Base-by-base conservation (phyloP, 2,888 invertebrate genomes). In the Branchipolynoe longqiensis region DNA sequence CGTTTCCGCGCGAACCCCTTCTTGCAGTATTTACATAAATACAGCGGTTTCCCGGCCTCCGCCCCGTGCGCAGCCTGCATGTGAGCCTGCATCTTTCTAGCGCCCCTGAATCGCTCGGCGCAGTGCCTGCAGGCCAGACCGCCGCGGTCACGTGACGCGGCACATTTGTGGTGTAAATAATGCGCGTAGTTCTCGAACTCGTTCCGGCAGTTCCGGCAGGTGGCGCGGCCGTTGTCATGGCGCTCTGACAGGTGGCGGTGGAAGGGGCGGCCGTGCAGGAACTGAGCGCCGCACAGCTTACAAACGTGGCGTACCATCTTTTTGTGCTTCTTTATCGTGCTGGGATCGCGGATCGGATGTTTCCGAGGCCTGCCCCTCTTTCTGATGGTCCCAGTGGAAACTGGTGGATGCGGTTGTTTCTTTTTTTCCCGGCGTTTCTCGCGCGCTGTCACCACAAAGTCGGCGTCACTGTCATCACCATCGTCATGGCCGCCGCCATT, bases 11-110 rank as follows among this genome's bases (percentile, higher is more conserved):
- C 84, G 86, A 92, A 93, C 33, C 83, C 86, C 73, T 89, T 89
- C 14, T 87, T 87, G 87, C 93, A 93, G 83, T 87, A 89, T 18
- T 87, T 82, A 85, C 93, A 93, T 14, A 85, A 86, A 69, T 91
- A 90, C 33, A 89, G 84, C 1, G 89, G 87, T 31, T 90, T 88
- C 59, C 90, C 85, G n/a, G 2, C n/a, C 38, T 59, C 64, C 22
- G 54, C 0, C 58, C 89, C 89, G 85, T 92, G 92, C 2, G 83
- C 88, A 28, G 78, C 64, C 41, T 88, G 89, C 88, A 91, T 87
- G 84, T 92, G 92, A 3, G 89, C 33, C 41, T 85, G 73, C 36
- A 82, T 64, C 59, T 58, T 74, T 56, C 54, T 84, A 2, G 64
- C 40, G 82, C 73, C 82, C n/a, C 12, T 62, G 82, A 86, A 86